phyloP scores from a whole-genome alignment of 2,113 vertebrate genomes.

The Marcusenius ussheri region DNA sequence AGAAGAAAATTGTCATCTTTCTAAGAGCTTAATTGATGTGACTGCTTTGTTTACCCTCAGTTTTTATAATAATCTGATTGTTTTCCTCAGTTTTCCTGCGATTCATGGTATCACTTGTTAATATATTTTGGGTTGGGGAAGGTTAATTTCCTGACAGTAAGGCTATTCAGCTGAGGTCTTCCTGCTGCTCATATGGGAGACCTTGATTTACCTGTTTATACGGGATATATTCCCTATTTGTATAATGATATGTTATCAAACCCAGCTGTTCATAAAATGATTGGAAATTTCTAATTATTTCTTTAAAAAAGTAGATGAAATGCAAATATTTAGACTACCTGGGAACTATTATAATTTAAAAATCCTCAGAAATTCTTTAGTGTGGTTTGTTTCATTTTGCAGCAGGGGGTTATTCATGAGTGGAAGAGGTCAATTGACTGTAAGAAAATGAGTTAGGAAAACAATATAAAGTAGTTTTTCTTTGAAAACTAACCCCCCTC shows the following conservation, averaged over 20 bases:
- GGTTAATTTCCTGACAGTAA: background rate
- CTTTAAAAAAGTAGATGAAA: background rate
- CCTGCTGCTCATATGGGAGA: background rate
- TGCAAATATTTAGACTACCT: background rate
- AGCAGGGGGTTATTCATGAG: background rate
- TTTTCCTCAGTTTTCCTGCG: background rate
- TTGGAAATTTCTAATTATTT: background rate
- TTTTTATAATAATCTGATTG: background rate
- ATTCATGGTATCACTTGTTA: background rate
- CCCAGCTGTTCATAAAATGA: background rate
- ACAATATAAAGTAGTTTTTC: conserved; percentile 2
- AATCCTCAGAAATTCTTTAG: background rate
- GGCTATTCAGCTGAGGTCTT: background rate
- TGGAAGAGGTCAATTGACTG: background rate
- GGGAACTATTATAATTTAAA: background rate
- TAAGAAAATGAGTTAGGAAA: background rate
- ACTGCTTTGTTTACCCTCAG: background rate
- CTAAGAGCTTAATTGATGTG: background rate
- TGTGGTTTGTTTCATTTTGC: background rate
- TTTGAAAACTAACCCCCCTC: background rate
- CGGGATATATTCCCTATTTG: background rate
- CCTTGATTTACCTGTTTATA: background rate
- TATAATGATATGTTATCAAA: background rate
- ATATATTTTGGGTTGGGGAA: background rate
- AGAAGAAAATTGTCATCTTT: background rate